These are phyloP conservation scores for Myotis lucifugus DNA, from an alignment of 2,113 vertebrate species.

Conservation along the genomic window DNA sequence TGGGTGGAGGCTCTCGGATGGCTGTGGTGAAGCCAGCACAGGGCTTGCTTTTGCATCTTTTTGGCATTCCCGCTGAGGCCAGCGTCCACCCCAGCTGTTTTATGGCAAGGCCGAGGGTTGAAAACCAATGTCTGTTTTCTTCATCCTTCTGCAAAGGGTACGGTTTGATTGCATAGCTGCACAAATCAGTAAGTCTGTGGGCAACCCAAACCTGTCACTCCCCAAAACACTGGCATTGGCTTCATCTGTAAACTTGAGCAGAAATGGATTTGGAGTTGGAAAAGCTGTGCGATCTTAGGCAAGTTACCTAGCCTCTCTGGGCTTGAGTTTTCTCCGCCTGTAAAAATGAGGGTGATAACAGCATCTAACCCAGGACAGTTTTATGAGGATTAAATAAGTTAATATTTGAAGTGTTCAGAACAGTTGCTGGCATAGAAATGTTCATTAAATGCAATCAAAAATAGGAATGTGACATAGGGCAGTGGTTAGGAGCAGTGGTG, in stretches of 20 bases:
- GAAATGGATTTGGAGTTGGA: not conserved
- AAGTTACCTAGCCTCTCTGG: not conserved
- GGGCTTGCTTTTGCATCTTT: not conserved
- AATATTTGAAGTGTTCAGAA: not conserved
- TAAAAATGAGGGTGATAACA: not conserved
- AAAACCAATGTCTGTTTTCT: not conserved
- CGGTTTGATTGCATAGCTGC: rapidly evolving
- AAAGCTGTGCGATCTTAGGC: not conserved
- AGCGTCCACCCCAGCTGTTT: not conserved
- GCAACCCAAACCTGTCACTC: not conserved
- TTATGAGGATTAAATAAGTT: not conserved
- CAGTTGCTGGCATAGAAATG: not conserved
- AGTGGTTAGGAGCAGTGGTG: too few species aligned
- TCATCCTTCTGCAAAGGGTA: not conserved
- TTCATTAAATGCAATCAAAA: not conserved
- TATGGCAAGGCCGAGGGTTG: not conserved
- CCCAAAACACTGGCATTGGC: not conserved
- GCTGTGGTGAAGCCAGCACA: not conserved
- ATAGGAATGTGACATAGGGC: rapidly evolving
- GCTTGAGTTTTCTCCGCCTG: not conserved
- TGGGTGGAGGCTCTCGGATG: not conserved
- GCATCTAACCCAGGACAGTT: not conserved
- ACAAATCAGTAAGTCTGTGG: rapidly evolving
- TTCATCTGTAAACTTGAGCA: not conserved
- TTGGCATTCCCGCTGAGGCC: not conserved